A percentile compares a stretch with the other conserved stretches of the same genome.
phyloP scores from a whole-genome alignment of 2,113 vertebrate genomes.

The Thamnaconus septentrionalis region DNA sequence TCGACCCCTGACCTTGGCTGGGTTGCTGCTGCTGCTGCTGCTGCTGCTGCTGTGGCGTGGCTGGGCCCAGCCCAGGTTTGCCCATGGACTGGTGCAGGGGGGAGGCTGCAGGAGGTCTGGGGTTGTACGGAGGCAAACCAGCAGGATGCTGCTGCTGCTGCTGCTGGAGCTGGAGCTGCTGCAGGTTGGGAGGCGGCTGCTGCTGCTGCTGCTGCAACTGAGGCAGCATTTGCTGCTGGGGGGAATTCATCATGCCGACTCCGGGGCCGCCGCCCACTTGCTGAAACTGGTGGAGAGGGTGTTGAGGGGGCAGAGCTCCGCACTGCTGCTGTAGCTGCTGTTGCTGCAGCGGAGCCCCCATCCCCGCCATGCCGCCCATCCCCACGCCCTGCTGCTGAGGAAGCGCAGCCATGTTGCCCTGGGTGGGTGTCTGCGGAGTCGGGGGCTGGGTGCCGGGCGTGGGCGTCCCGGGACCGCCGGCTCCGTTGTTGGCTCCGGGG shows the following conservation, averaged over 20 bases:
- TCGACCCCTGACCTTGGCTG: conserved; percentile 62
- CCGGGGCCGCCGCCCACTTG: conserved; percentile 51
- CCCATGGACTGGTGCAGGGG: conserved; percentile 86
- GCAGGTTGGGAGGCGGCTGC: conserved; percentile 37
- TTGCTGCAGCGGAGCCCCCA: conserved; percentile 48
- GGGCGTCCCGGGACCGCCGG: conserved; percentile 84
- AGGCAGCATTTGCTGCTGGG: conserved; percentile 47
- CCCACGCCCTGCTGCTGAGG: conserved; percentile 66
- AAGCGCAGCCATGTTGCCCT: conserved; percentile 61
- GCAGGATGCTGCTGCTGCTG: conserved; percentile 70
- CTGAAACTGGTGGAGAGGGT: conserved; percentile 73
- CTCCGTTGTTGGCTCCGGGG: conserved; percentile 71
- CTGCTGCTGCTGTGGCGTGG: conserved; percentile 84
- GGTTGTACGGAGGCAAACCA: conserved; percentile 80
- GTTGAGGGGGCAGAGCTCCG: conserved; percentile 60
- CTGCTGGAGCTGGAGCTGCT: conserved; percentile 76
- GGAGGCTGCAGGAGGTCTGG: conserved; percentile 84
- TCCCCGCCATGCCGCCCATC: conserved; percentile 51
- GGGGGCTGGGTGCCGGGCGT: conserved; percentile 88
- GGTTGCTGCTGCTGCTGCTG: conserved; percentile 81
- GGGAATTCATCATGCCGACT: conserved; percentile 72
- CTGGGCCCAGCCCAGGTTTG: conserved; percentile 88
- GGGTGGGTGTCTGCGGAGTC: conserved; percentile 86
- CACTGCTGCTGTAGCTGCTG: conserved; percentile 71
- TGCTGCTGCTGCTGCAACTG: background rate